Conservation (phyloP, 2,797 vertebrate genomes). For the Rhincodon typus region DNA sequence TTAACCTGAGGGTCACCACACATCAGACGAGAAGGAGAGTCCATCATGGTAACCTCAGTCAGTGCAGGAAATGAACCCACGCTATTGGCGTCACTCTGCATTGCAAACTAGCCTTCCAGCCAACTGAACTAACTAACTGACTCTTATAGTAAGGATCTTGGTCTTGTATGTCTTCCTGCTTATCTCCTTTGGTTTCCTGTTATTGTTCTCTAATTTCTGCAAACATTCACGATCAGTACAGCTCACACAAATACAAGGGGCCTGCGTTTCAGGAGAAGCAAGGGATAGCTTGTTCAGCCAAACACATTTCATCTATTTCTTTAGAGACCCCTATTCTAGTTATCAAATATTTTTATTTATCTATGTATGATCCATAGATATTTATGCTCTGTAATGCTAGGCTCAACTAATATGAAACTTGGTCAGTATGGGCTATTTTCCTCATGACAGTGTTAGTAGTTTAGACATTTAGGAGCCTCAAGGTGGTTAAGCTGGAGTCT, state of each 20-base stretch:
- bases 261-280: background rate
- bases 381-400: background rate
- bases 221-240: background rate
- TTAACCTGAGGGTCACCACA: no score
- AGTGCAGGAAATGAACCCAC: no score
- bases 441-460: background rate
- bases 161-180: background rate
- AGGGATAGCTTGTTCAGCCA: background rate
- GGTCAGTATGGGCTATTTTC: background rate
- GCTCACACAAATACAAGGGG: background rate
- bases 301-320: background rate
- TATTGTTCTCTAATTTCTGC: background rate
- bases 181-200: background rate
- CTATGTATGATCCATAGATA: background rate
- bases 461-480: background rate
- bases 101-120: no score
- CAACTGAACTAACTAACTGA: no score
- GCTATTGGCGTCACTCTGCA: no score
- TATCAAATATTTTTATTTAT: background rate
- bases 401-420: background rate
- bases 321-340: background rate
- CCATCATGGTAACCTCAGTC: no score
- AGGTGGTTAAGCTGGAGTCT: background rate
- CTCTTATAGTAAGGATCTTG: no score
- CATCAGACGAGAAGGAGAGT: no score